Conservation (phyloP, 2,113 vertebrate species). For the Microtus ochrogaster region DNA sequence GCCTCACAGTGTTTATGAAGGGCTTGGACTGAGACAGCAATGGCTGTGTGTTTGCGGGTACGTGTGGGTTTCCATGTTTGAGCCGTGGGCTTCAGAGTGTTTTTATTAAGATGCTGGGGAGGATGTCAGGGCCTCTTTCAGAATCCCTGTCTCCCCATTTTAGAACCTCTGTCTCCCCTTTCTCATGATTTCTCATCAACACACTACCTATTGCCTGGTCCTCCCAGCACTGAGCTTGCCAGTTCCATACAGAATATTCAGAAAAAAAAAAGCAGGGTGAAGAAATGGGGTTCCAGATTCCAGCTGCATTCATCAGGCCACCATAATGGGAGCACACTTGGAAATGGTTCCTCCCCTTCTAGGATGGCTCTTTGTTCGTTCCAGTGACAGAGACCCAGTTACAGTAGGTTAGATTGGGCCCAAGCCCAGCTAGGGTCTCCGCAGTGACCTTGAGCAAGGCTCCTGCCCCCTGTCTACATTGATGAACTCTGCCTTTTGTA, state of each 20-base stretch:
- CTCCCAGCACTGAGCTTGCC: neutral
- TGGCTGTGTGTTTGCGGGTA: neutral
- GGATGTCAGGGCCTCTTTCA: neutral
- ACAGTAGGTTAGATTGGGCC: neutral
- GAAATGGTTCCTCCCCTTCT: neutral
- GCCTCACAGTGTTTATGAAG: too few relatives aligned
- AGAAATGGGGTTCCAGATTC: neutral
- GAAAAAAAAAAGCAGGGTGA: neutral
- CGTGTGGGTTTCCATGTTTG: accelerated
- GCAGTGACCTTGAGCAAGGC: neutral
- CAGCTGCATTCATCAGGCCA: neutral
- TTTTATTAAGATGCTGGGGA: neutral
- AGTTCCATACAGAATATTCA: neutral
- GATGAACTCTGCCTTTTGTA: neutral
- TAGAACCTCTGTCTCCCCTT: too few relatives aligned
- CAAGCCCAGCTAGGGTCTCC: neutral
- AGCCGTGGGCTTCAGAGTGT: neutral
- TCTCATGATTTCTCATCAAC: neutral
- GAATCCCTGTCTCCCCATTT: neutral
- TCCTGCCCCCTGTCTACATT: neutral
- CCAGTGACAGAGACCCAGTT: neutral
- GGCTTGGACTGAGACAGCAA: neutral
- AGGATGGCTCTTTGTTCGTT: neutral
- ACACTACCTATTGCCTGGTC: neutral
- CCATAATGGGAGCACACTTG: neutral